Base-by-base conservation (phyloP, 2,113 vertebrate species). In the Meleagris gallopavo region DNA sequence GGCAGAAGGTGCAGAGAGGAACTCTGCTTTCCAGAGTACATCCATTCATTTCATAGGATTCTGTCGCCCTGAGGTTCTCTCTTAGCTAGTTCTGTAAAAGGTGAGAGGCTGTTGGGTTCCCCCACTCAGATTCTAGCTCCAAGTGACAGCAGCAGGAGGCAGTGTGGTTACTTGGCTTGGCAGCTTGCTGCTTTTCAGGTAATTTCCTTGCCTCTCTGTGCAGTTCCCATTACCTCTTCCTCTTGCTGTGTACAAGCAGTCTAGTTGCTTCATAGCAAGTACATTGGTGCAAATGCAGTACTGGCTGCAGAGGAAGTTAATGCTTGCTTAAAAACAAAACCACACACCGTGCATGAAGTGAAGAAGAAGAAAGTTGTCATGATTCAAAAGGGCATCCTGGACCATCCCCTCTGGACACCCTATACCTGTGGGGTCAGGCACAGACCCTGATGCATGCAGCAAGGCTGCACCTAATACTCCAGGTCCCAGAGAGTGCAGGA, bases 381-480 rank as follows among this genome's bases (percentile, higher is more conserved):
- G 54, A 12, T 18, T 16, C 7, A 32, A 52, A 67, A 58, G 41
- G 71, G 66, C 19, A 24, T 11, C 55, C 62, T 48, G 69, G 21
- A 36, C 60, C 8, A 25, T 62, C 60, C 60, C 60, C 36, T 36
- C 66, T 12, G 57, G 27, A 11, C 58, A 18, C 58, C 30, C 32
- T 10, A 21, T 4, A 2, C 46, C 67, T 13, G 41, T 46, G 27
- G 1, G 4, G 18, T 20, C 40, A 29, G 64, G 65, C 30, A n/a
- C 65, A 24, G 72, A 17, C 36, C 52, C 66, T 24, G 54, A 5
- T 7, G 78, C 40, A 6, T 2, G 13, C 77, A 75, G 65, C 11
- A 48, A 48, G 36, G 57, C 74, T 46, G n/a, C 54, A 4, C 1
- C 85, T 20, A 4, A n/a, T 9, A 0, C 2, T 1, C 16, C 1